Conservation (phyloP, 2,888 invertebrate species). For the Cerastoderma edule region DNA sequence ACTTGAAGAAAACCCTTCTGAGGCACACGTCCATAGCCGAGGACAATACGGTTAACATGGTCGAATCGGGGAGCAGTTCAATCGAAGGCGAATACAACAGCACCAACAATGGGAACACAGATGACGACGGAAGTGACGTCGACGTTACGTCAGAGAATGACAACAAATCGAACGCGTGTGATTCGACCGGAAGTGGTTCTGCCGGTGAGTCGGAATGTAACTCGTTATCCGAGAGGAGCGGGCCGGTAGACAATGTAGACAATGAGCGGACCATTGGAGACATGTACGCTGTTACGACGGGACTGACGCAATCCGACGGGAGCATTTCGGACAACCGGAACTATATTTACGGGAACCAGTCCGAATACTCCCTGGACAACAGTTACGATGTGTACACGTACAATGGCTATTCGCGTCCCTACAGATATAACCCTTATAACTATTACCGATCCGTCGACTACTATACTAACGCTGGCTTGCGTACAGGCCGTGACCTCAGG, state of each 20-base stretch:
- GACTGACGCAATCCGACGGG: conserved; percentile 92
- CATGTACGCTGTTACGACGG: conserved; percentile 80
- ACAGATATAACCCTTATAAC: background rate
- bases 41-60: too few relatives aligned
- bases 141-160: conserved; percentile 12
- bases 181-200: background rate
- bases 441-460: background rate
- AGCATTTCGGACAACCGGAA: conserved; percentile 90
- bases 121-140: conserved; percentile 10
- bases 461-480: background rate
- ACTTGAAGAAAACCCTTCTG: too few relatives aligned
- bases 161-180: background rate
- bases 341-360: conserved; percentile 91
- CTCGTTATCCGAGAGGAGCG: too few relatives aligned
- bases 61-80: too few relatives aligned
- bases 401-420: conserved; percentile 35
- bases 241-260: conserved; percentile 15
- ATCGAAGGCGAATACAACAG: conserved; percentile 1
- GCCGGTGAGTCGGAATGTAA: background rate
- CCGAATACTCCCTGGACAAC: conserved; percentile 85
- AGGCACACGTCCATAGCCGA: too few relatives aligned
- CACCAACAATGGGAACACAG: conserved; percentile 7
- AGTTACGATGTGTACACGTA: conserved; percentile 35
- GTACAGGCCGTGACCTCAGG: conserved; percentile 12
- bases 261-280: conserved; percentile 13